phyloP scores from a whole-genome alignment of 2,888 invertebrate genomes.

The Hymenopus coronatus region DNA sequence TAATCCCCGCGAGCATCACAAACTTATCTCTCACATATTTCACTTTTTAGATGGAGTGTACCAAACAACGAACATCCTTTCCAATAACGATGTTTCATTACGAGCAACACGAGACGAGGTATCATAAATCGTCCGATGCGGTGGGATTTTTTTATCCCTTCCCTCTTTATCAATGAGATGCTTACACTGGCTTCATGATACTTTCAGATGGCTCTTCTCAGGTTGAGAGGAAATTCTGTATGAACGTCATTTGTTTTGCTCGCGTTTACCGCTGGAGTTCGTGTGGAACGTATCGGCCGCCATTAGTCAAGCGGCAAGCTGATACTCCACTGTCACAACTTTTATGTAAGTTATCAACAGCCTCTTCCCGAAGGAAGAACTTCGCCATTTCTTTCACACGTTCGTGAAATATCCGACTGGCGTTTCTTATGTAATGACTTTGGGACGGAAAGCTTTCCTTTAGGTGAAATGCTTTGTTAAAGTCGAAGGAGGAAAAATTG shows the following conservation, averaged over 20 bases:
- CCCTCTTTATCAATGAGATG: background rate
- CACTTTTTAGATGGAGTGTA: background rate
- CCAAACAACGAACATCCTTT: background rate
- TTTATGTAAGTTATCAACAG: background rate
- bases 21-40: background rate
- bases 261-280: background rate
- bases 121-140: background rate
- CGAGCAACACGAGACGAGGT: background rate
- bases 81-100: background rate
- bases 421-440: background rate
- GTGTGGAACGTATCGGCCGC: background rate
- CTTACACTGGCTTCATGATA: background rate
- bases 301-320: background rate
- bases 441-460: background rate
- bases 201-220: background rate
- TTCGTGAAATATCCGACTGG: background rate
- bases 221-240: background rate
- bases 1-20: background rate
- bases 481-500: too few relatives aligned
- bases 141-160: background rate
- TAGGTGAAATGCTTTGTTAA: too few relatives aligned
- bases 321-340: background rate
- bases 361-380: background rate
- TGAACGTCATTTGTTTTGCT: background rate
- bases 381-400: background rate